These are phyloP conservation scores for Pluvianellus socialis DNA, from an alignment of 2,113 vertebrate species.

Conservation along the genomic window DNA sequence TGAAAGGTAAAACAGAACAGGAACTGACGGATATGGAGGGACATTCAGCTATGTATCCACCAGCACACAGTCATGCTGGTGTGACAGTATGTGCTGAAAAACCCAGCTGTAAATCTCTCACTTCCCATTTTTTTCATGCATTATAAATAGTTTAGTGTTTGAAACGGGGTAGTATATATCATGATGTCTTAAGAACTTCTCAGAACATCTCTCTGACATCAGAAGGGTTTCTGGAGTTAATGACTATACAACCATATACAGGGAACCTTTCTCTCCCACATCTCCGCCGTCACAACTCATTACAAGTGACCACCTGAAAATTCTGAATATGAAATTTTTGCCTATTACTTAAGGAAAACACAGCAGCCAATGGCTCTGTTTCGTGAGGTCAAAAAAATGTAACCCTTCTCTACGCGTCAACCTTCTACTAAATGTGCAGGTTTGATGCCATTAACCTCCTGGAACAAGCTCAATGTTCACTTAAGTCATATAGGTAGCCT, in stretches of 20 bases:
- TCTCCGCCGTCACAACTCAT: not conserved
- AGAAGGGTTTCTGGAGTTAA: not conserved
- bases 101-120: not conserved
- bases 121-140: not conserved
- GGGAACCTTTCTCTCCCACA: not conserved
- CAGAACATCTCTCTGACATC: not conserved
- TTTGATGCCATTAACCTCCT: not conserved
- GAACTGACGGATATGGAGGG: not conserved
- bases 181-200: not conserved
- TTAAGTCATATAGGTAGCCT: not conserved
- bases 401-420: not conserved
- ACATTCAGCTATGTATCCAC: not conserved
- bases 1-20: not conserved
- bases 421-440: not conserved
- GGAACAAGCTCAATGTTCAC: not conserved
- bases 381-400: not conserved
- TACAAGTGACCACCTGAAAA: not conserved
- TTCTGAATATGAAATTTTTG: too few relatives aligned
- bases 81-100: not conserved
- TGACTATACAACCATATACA: fast-evolving
- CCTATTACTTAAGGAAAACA: not conserved
- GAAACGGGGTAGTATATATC: not conserved
- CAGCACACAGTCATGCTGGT: not conserved
- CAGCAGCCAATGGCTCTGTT: not conserved
- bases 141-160: not conserved